These are phyloP conservation scores for Physocephala rufipes DNA, from an alignment of 2,888 invertebrate species.

Conservation along the genomic window DNA sequence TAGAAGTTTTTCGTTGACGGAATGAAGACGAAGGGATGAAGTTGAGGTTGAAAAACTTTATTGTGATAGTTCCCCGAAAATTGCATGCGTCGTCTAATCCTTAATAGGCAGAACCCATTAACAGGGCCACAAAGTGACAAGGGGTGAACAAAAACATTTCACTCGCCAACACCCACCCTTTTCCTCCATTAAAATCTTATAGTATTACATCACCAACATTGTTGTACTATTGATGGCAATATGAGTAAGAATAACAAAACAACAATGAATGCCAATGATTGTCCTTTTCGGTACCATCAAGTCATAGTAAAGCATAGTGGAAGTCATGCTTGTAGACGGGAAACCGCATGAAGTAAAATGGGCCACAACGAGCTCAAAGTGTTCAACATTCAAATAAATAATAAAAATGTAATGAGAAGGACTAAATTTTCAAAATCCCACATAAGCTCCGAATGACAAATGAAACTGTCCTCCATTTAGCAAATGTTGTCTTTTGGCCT, in stretches of 20 bases:
- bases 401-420: conserved; percentile 64
- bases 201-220: conserved; percentile 45
- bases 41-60: no score
- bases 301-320: conserved; percentile 5
- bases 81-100: conserved; percentile 41
- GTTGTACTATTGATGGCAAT: conserved; percentile 5
- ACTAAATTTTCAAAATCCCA: conserved; percentile 58
- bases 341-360: conserved; percentile 25
- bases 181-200: conserved; percentile 45
- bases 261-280: conserved; percentile 29
- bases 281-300: conserved; percentile 4
- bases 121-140: conserved; percentile 46
- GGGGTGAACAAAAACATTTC: conserved; percentile 31
- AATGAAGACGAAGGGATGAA: no score
- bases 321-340: conserved; percentile 8
- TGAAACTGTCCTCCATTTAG: conserved; percentile 54
- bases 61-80: not conserved
- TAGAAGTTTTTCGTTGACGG: no score
- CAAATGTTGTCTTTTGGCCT: conserved; percentile 26
- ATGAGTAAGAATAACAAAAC: conserved; percentile 23
- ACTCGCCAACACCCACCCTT: not conserved
- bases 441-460: conserved; percentile 61
- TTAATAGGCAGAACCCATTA: conserved; percentile 51
- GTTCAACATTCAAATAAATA: conserved; percentile 56
- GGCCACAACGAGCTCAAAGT: conserved; percentile 33